Evolutionary conservation across 1,140 invertebrate species (phyloP).

Genomic region (Parasteatoda tepidariorum): DNA sequence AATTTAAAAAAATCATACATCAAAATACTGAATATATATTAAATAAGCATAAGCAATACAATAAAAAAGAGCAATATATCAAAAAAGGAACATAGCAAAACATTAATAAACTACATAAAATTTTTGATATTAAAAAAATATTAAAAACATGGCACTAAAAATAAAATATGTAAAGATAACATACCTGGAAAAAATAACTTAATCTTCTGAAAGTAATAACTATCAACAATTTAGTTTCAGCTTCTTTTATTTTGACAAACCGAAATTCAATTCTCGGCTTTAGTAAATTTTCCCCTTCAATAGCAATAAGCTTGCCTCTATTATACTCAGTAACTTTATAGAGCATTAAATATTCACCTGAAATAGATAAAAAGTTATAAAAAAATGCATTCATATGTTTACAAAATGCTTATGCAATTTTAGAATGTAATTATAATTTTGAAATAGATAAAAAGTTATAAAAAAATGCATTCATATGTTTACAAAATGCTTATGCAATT

Average conservation of each 20-base stretch:
- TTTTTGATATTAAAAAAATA: not conserved
- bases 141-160: not conserved
- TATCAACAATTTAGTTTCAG: constrained; percentile 27
- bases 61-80: not conserved
- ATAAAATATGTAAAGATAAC: not conserved
- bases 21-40: not conserved
- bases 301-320: constrained; percentile 34
- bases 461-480: too few species aligned
- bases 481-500: too few species aligned
- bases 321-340: constrained; percentile 45
- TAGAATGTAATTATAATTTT: too few species aligned
- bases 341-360: constrained; percentile 53
- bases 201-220: constrained; percentile 19
- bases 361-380: not conserved
- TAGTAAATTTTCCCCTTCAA: constrained; percentile 49
- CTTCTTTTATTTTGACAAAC: constrained; percentile 46
- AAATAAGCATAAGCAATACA: not conserved
- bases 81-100: not conserved
- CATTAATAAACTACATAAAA: not conserved
- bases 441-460: too few species aligned
- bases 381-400: too few species aligned
- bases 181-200: constrained; percentile 59
- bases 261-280: constrained; percentile 54
- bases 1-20: not conserved
- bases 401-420: too few species aligned